Evolutionary conservation across 2,888 invertebrate genomes (phyloP).

Genomic region (Drosophila bunnanda): DNA sequence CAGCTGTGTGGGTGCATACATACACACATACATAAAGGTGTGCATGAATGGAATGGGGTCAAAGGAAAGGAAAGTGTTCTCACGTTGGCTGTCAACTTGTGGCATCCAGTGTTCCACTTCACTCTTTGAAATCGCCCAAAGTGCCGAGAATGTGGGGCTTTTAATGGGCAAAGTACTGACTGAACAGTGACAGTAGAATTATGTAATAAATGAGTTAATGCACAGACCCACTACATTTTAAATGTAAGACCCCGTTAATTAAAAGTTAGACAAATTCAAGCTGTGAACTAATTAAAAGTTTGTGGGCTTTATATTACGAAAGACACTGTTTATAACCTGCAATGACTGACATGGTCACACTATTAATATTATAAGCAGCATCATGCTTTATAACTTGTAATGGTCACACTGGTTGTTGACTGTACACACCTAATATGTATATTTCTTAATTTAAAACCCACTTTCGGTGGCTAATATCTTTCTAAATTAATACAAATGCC

Average conservation of each 20-base stretch:
- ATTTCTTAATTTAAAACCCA: background rate
- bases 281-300: background rate
- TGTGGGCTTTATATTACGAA: background rate
- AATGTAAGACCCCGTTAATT: background rate
- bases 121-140: constrained; percentile 29
- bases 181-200: constrained; percentile 6
- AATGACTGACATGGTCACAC: background rate
- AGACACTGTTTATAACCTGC: background rate
- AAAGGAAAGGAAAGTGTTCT: constrained; percentile 32
- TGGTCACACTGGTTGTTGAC: background rate
- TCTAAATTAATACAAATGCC: background rate
- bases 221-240: background rate
- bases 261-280: background rate
- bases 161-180: constrained; percentile 16
- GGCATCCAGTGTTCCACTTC: constrained; percentile 18
- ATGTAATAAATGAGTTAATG: constrained; percentile 1
- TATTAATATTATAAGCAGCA: background rate
- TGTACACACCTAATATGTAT: background rate
- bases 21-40: constrained; percentile 8
- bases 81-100: constrained; percentile 25
- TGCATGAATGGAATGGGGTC: constrained; percentile 38
- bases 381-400: background rate
- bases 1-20: constrained; percentile 2
- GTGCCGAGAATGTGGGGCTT: constrained; percentile 5
- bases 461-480: background rate